A percentile compares a stretch with the other conserved stretches of the same genome.
Evolutionary conservation across 2,113 vertebrate genomes (phyloP).

Genomic region (Rhadina sibilatrix): DNA sequence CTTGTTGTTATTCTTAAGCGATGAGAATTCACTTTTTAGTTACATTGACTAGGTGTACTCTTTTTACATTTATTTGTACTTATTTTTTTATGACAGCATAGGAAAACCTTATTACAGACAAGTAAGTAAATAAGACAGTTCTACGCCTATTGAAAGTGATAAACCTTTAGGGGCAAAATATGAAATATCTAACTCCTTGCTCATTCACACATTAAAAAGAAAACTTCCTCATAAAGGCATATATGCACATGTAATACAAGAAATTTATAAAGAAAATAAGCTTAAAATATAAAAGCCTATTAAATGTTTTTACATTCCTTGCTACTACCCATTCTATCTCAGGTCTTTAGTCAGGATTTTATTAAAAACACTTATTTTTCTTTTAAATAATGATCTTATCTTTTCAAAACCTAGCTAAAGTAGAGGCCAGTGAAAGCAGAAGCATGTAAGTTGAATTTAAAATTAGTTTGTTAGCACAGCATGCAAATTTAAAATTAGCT

Average conservation of each 20-base stretch:
- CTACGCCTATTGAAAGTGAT: background rate
- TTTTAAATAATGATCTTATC: background rate
- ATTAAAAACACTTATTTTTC: background rate
- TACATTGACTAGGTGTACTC: rapidly evolving
- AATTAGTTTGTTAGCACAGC: background rate
- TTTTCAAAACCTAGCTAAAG: background rate
- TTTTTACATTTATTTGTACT: background rate
- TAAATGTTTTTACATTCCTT: background rate
- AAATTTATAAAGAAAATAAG: background rate
- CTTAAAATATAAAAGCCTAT: background rate
- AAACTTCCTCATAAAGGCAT: background rate
- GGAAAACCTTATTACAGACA: background rate
- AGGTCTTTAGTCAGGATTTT: background rate
- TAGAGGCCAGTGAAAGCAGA: background rate
- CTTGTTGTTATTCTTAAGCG: background rate
- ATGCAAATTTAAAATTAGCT: background rate
- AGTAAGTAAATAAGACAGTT: background rate
- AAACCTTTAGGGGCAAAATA: background rate
- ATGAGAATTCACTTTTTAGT: background rate
- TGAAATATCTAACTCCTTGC: background rate
- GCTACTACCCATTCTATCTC: background rate
- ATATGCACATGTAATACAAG: background rate
- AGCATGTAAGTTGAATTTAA: background rate
- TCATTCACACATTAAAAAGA: background rate
- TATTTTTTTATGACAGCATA: background rate